Base-by-base conservation (phyloP, 2,888 invertebrate species). In the Euzophera pinguis region DNA sequence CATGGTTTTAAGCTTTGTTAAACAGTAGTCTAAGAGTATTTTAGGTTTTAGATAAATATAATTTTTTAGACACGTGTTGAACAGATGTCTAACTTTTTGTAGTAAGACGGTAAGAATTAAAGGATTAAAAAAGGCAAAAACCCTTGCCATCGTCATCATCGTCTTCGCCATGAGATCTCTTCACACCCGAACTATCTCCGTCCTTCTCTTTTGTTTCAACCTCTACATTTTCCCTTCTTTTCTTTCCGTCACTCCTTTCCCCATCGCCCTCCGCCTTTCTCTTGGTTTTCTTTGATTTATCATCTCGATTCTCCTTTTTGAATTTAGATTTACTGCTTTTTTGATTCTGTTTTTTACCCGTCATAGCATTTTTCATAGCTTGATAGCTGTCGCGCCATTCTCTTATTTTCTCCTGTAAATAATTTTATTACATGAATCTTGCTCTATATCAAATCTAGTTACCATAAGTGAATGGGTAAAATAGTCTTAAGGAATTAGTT, bases 301-400 rank as follows among this genome's bases (percentile, higher is more conserved):
- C 66, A 0, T 79, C 75, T n/a, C 68, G 72, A 53, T 74, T 79
- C 57, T 81, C 81, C 41, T 69, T 71, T 12, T 83, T 81, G 4
- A 61, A 61, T 62, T 86, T 87, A 0, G 64, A 39, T 53, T 88
- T 88, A 50, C 83, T 82, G 47, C 73, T 72, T 0, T 51, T 84
- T 56, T 77, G 75, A 59, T 81, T 83, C 14, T 80, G 72, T 54
- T 83, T 84, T 34, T 80, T 75, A 5, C 81, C 83, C 0, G 69
- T 75, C 81, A 87, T 86, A 58, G 84, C 86, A 16, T 85, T 84
- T 60, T 87, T 87, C 82, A 88, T 81, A 0, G 77, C 77, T 71
- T 86, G 82, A 59, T 86, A 89, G 57, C 61, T 80, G 1, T 82
- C 83, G 1, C 81, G 81, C 89, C 89, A 90, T 63, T 85, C 82